Conservation (phyloP, 2,113 vertebrate species). For the Notarius lentiginosus region DNA sequence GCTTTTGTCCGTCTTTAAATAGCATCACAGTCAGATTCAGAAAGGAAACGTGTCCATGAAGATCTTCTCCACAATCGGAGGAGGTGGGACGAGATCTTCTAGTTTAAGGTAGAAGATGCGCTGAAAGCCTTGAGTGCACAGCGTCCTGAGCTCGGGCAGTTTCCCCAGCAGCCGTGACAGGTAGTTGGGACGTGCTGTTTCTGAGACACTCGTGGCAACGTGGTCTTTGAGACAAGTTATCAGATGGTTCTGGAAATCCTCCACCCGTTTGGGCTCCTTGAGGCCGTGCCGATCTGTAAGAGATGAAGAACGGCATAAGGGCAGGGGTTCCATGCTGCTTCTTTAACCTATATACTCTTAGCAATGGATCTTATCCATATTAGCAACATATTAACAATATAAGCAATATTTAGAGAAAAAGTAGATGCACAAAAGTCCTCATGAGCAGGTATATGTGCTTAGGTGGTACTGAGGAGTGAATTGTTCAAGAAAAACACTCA, state of each 20-base stretch:
- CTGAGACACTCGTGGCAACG: conserved; percentile 67
- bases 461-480: not conserved
- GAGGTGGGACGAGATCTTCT: conserved; percentile 88
- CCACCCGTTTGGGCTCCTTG: conserved; percentile 85
- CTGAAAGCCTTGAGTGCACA: conserved; percentile 92
- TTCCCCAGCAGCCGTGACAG: conserved; percentile 89
- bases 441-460: not conserved
- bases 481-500: not conserved
- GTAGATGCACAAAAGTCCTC: not conserved
- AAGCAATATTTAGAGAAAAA: not conserved
- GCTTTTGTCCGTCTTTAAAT: conserved; percentile 12
- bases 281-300: conserved; percentile 86
- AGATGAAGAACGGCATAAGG: not conserved
- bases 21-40: conserved; percentile 65
- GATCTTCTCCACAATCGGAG: conserved; percentile 91
- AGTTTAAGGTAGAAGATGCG: conserved; percentile 97
- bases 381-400: not conserved
- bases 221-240: conserved; percentile 92
- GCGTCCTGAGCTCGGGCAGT: conserved; percentile 89
- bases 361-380: not conserved
- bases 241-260: conserved; percentile 91
- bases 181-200: conserved; percentile 78
- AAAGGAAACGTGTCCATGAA: conserved; percentile 94
- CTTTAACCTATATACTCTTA: not conserved
- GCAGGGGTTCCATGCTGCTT: not conserved